Evolutionary conservation across 2,113 vertebrate species (phyloP).

Genomic region (Lamprotornis superbus): DNA sequence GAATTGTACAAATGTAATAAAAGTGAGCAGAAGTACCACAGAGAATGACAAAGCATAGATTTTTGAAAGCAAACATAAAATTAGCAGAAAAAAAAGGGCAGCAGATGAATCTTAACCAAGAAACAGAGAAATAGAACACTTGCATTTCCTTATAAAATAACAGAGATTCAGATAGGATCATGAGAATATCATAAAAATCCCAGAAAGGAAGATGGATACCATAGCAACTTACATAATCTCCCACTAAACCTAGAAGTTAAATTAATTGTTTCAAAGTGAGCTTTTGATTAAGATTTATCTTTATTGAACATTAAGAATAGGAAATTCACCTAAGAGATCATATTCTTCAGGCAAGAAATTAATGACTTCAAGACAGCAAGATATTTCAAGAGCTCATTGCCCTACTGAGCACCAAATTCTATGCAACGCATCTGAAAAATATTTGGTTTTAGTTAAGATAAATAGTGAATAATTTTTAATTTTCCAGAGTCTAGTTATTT

Average conservation of each 20-base stretch:
- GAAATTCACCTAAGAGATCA: background rate
- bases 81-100: background rate
- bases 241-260: background rate
- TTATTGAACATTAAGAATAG: background rate
- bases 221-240: background rate
- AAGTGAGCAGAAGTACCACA: background rate
- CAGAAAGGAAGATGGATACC: background rate
- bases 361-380: background rate
- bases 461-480: background rate
- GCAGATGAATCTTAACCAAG: background rate
- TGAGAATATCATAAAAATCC: background rate
- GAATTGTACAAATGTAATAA: background rate
- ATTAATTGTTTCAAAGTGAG: background rate
- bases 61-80: background rate
- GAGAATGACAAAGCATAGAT: background rate
- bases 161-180: background rate
- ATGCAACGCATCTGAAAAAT: background rate
- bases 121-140: background rate
- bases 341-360: background rate
- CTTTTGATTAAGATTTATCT: background rate
- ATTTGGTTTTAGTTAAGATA: background rate
- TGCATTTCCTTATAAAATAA: background rate
- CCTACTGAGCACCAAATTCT: background rate
- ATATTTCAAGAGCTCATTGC: background rate
- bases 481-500: background rate